A percentile compares a stretch with the other conserved stretches of the same genome.
Evolutionary conservation across 2,888 invertebrate species (phyloP).

Genomic region (Thysanoteuthis rhombus): DNA sequence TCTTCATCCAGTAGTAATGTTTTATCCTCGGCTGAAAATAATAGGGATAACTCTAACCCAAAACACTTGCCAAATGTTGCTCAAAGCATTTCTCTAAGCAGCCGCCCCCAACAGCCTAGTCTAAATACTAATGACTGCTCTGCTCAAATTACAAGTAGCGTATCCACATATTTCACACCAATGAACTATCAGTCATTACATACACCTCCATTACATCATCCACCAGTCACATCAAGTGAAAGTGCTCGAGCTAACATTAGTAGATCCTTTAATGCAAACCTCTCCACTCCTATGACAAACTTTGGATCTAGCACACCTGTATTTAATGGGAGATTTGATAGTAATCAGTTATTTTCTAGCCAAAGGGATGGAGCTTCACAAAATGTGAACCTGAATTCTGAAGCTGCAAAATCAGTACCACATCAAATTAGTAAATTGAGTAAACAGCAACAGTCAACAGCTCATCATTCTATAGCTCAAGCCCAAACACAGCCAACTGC

Average conservation of each 20-base stretch:
- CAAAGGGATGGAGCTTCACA: slow-evolving; percentile 1
- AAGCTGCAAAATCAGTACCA: neutral
- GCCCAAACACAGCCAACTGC: neutral
- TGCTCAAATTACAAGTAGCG: slow-evolving; percentile 47
- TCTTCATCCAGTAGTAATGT: neutral
- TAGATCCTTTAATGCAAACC: slow-evolving; percentile 29
- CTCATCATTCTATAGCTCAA: slow-evolving; percentile 25
- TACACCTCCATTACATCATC: slow-evolving; percentile 54
- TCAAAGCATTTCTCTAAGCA: slow-evolving; percentile 13
- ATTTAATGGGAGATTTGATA: slow-evolving; percentile 29
- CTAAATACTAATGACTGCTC: slow-evolving; percentile 40
- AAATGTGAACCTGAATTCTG: neutral
- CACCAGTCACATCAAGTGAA: slow-evolving; percentile 46
- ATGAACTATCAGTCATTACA: slow-evolving; percentile 48
- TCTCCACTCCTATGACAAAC: neutral
- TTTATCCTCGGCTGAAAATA: neutral
- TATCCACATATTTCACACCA: slow-evolving; percentile 46
- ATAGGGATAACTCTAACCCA: neutral
- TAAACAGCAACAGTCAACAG: slow-evolving; percentile 34
- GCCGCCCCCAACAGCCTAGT: neutral
- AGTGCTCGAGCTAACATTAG: slow-evolving; percentile 32
- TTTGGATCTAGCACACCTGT: neutral
- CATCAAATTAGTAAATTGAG: neutral
- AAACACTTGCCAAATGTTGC: slow-evolving; percentile 21
- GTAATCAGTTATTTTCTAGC: slow-evolving; percentile 19